Evolutionary conservation across 2,888 invertebrate species (phyloP), one percentile per base, ranked within the genome.

Genomic region (Sabatieria punctata): DNA sequence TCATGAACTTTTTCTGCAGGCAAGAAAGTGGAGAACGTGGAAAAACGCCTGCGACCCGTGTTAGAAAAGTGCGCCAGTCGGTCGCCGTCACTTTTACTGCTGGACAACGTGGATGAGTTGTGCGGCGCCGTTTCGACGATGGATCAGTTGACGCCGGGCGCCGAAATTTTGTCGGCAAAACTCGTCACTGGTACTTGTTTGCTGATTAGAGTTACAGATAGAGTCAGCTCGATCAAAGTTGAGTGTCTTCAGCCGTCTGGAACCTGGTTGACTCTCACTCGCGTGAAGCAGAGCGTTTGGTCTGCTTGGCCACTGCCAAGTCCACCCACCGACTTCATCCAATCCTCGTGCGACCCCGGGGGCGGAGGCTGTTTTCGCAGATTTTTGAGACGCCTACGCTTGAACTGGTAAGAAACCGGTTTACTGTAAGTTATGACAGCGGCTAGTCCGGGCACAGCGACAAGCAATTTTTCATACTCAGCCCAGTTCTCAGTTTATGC

Each of bases 1-100:
- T n/a, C n/a, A n/a, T n/a, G n/a, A n/a, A n/a, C n/a, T 21, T 36
- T 8, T 25, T 35, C 8, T 39, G 2, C 40, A 45, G 45, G 45
- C 11, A 39, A 38, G 23, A 39, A 45, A 21, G 22, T 18, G 19
- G 45, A 45, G 15, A 30, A 3, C 8, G 24, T 45, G n/a, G 26
- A n/a, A 18, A 45, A 30, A 25, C 30, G 21, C 3, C 30, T 45
- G 33, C 4, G 18, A 8, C 3, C 2, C 4, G n/a, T 2, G 15
- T 23, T 40, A 24, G 24, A 2, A 15, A 4, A n/a, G 3, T 45
- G 45, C 23, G 3, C 15, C 15, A 2, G 4, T 4, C 19, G 19
- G 4, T 2, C 18, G 2, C 45, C 45, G 21, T 19, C 30, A 8
- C 4, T 45, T 2, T 23, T 45, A 2, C n/a, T 45, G 15, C 27